A percentile compares a stretch with the other conserved stretches of the same genome.
These are phyloP conservation scores for Melipona bicolor DNA, from an alignment of 2,888 invertebrate genomes.

Conservation along the genomic window DNA sequence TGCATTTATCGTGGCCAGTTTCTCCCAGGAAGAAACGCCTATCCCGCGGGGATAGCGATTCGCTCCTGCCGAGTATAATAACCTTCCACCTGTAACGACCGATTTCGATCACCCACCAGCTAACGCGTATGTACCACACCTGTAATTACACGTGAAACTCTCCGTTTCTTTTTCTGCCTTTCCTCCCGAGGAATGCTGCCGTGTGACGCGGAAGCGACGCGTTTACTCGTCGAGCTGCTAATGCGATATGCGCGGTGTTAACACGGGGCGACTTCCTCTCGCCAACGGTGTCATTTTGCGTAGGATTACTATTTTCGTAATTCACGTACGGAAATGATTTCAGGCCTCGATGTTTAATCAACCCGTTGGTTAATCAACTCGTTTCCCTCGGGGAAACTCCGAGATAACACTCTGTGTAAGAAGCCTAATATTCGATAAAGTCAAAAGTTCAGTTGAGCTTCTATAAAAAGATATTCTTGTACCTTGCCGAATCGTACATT, in stretches of 20 bases:
- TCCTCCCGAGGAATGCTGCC: background rate
- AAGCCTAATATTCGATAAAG: no score
- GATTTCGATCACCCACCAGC: constrained; percentile 15
- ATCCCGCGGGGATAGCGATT: constrained; percentile 5
- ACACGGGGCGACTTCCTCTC: no score
- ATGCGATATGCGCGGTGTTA: background rate
- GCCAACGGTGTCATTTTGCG: no score
- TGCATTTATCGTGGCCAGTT: constrained; percentile 44
- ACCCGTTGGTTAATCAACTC: no score
- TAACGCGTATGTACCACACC: background rate
- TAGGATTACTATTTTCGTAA: no score
- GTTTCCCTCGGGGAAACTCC: no score
- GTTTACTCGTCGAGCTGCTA: background rate
- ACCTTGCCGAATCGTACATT: no score
- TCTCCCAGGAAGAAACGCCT: constrained; percentile 13
- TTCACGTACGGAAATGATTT: no score
- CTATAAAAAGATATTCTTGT: no score
- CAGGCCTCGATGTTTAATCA: no score
- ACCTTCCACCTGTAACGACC: constrained; percentile 18
- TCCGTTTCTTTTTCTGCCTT: background rate
- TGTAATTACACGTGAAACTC: constrained; percentile 15
- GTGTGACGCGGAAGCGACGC: background rate
- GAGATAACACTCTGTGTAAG: no score
- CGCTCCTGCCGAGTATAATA: constrained; percentile 14
- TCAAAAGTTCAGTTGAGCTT: no score